Conservation (phyloP, 2,797 vertebrate genomes). For the Dipus sagitta region DNA sequence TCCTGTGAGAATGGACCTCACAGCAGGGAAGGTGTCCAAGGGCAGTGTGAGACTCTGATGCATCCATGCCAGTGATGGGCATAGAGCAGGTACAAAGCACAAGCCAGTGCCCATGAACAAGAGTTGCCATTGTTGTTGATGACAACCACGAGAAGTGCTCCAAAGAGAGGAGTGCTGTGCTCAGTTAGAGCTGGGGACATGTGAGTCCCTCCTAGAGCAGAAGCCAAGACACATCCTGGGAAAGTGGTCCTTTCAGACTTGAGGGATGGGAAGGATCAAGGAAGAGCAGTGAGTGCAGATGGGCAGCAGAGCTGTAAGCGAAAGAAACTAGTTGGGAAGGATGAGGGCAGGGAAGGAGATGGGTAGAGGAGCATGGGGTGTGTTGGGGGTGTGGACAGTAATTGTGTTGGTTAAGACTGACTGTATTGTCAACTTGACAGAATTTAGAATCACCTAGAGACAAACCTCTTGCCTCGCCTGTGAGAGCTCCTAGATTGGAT, state of each 20-base stretch:
- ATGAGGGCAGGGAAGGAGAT: neutral
- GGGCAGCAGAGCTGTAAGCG: too few relatives aligned
- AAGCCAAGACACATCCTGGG: neutral
- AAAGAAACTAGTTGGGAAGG: too few relatives aligned
- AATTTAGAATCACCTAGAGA: too few relatives aligned
- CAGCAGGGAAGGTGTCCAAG: neutral
- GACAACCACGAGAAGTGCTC: neutral
- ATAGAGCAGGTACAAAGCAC: too few relatives aligned
- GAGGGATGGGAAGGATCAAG: neutral
- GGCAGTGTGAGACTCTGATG: neutral
- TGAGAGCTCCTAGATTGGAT: too few relatives aligned
- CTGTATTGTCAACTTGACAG: too few relatives aligned
- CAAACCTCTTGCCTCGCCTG: too few relatives aligned
- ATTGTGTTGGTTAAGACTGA: too few relatives aligned
- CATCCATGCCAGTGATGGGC: neutral
- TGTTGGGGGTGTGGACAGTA: neutral
- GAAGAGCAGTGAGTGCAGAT: too few relatives aligned
- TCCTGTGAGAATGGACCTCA: neutral
- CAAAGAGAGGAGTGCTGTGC: neutral
- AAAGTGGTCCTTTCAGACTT: neutral
- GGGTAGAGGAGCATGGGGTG: too few relatives aligned
- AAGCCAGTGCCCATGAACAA: neutral
- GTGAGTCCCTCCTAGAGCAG: neutral
- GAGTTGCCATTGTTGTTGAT: neutral
- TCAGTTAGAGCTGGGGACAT: rapidly evolving